Conservation (phyloP, 1,140 invertebrate genomes). For the Cydia fagiglandana region DNA sequence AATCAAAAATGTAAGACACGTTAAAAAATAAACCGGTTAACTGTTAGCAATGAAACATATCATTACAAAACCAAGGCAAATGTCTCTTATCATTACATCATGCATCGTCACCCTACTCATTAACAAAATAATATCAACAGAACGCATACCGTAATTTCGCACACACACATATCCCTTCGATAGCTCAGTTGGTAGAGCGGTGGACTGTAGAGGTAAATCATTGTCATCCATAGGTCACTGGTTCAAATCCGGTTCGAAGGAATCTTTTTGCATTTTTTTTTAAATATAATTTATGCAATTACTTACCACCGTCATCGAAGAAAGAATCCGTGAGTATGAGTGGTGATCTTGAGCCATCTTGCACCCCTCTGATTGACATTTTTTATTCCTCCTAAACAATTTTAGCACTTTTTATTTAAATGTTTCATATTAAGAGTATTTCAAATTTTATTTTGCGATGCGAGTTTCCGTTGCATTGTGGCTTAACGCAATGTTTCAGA, state of each 20-base stretch:
- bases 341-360: conserved; percentile 66
- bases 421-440: neutral
- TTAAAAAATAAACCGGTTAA: neutral
- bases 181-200: conserved; percentile 70
- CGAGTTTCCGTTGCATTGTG: conserved; percentile 19
- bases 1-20: neutral
- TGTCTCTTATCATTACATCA: conserved; percentile 10
- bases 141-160: conserved; percentile 41
- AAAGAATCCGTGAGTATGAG: conserved; percentile 72
- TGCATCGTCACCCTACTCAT: conserved; percentile 25
- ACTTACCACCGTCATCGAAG: conserved; percentile 72
- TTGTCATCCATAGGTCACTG: conserved; percentile 64
- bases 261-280: conserved; percentile 39
- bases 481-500: conserved; percentile 3
- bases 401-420: neutral
- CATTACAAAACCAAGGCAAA: neutral
- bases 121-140: neutral
- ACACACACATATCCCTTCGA: conserved; percentile 45
- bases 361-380: conserved; percentile 71
- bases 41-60: neutral
- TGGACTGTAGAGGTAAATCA: conserved; percentile 57
- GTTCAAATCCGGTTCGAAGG: conserved; percentile 66
- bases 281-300: neutral
- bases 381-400: conserved; percentile 29
- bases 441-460: conserved; percentile 1